Evolutionary conservation across 2,888 invertebrate genomes (phyloP), one percentile per base, ranked within the genome.

Genomic region (Agrypnus murinus): DNA sequence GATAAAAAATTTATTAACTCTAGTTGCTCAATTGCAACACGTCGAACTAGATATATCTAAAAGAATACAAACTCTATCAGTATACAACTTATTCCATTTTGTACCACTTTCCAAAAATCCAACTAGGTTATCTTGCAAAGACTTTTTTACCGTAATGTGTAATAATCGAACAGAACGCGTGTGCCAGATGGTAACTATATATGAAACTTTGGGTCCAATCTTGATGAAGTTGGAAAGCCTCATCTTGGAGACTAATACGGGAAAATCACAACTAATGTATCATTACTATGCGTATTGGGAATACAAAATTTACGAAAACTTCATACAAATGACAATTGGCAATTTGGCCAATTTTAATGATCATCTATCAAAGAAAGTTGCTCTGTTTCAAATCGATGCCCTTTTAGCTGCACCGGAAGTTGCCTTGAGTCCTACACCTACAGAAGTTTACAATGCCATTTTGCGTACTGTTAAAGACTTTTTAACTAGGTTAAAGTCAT

Each of bases 141-240:
- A 89, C 14, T 96, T 91, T 82, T 95, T 95, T 83, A 88, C 89
- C 59, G 88, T 90, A 74, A 87, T 97, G 72, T 92, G 93, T 68
- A 86, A 87, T 32, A 89, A 90, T 67, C 89, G 96, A 0, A 89
- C 91, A 0, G 90, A 91, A 66, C 90, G 92, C 57, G 87, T 93
- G 5, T 90, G 91, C 1, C 85, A 87, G 4, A 88, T 97, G 82
- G 87, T 90, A 0, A 90, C 91, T 58, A 89, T 92, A n/a, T 95
- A 95, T 82, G 90, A 92, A 50, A 92, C 93, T 0, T 88, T 95
- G 48, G 93, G 94, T 0, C 95, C 96, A 0, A 90, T 95, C 65
- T 87, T 97, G 10, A 91, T 92, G 78, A 97, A 97, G 85, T 84
- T 97, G 72, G 97, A 97, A 85, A 93, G 93, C 73, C 86, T 97